Conservation (phyloP, 2,797 vertebrate species). For the Mormyrops attenuatus region DNA sequence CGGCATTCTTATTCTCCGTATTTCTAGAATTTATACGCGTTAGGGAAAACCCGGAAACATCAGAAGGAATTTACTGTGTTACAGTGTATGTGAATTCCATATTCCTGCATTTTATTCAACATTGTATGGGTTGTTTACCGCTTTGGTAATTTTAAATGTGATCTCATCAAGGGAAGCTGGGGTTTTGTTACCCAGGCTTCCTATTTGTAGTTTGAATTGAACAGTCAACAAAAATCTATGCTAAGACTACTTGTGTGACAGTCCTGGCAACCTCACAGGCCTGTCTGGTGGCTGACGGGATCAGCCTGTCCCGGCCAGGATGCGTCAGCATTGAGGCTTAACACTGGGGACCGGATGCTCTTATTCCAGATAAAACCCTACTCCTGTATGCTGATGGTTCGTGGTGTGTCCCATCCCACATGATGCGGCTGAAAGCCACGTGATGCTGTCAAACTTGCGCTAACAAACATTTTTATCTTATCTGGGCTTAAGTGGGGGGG, state of each 20-base stretch:
- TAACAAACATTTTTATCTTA: background rate
- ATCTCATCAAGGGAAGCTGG: background rate
- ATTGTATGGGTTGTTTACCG: background rate
- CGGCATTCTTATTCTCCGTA: background rate
- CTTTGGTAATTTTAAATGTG: constrained; percentile 3
- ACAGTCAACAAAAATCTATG: background rate
- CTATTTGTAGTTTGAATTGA: constrained; percentile 9
- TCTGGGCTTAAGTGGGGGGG: background rate
- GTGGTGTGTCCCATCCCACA: background rate
- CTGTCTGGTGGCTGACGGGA: background rate
- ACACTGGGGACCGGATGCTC: background rate
- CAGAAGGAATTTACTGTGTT: background rate
- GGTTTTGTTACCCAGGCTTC: background rate
- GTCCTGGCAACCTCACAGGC: background rate
- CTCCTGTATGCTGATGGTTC: background rate
- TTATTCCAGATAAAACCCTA: background rate
- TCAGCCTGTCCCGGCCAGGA: background rate
- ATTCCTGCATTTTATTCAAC: background rate
- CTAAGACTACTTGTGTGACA: constrained; percentile 5
- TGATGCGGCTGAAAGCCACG: background rate
- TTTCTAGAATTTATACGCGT: background rate
- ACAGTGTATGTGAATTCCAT: background rate
- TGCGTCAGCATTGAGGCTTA: background rate
- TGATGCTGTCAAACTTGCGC: background rate
- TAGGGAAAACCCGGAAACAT: background rate